Evolutionary conservation across 2,888 invertebrate species (phyloP), one percentile per base, ranked within the genome.

Genomic region (Hypercompe scribonia): DNA sequence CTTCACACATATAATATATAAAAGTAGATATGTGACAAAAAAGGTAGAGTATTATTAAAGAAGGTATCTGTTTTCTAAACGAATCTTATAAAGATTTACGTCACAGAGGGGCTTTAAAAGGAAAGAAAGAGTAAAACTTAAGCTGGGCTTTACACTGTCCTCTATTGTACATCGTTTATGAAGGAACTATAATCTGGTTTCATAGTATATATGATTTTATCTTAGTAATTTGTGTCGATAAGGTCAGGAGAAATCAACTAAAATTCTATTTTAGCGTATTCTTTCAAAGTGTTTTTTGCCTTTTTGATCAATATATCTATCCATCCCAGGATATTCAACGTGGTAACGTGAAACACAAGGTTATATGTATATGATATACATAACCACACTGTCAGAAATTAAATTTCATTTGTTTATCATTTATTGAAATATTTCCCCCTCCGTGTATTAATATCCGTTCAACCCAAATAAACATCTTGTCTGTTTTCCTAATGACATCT

Each of bases 371-470:
- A 42, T 39, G 64, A 36, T 10, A 50, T 69, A 42, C 42, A 63
- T 65, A 42, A 18, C 28, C 18, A 66, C 39, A 65, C 33, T 36
- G 42, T 8, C 31, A 72, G 46, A 54, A 36, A 69, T 66, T 61
- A 63, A 67, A 70, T 67, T 67, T 31, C 50, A 31, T 70, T 70
- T 63, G 31, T 33, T 70, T 63, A 64, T 68, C 33, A 70, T 61
- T 66, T 42, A 66, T 65, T 68, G 46, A 64, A 67, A 71, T 73
- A 74, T 68, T 76, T 65, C 28, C 61, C 28, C 65, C 31, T 54
- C 46, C 39, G 61, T 42, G 46, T 65, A 75, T 75, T 63, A 36
- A 75, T 75, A 78, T 78, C 76, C 70, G 61, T 67, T 72, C 65
- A 73, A 72, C 71, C 72, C 66, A 70, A 73, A 83, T 71, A 75